Evolutionary conservation across 2,888 invertebrate genomes (phyloP), one percentile per base, ranked within the genome.

Genomic region (Dioctria linearis): DNA sequence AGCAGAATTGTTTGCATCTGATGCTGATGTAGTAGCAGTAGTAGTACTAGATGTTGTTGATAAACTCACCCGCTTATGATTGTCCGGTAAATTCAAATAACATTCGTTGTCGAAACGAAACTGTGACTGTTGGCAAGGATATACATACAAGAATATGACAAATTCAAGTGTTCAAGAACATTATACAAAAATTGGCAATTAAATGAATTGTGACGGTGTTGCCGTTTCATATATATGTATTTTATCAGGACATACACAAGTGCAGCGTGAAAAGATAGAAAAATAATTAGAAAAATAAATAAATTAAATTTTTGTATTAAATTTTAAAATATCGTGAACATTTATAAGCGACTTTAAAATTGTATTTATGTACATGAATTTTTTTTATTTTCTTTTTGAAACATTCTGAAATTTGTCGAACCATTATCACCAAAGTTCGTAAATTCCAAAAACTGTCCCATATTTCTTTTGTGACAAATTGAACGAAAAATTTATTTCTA

Each of bases 21-120:
- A 81, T 75, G 83, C 81, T 79, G 82, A 81, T 75, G 82, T 78
- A 83, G 78, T 81, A 82, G 78, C 83, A 84, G 86, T 82, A 84
- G 85, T 80, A 69, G 82, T 78, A 83, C 73, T 81, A 83, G 83
- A 75, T 82, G 83, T 82, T 83, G 84, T 82, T 82, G 83, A 73
- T 82, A 84, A 90, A 95, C 95, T 96, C 95, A 98, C 98, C 96
- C 97, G 94, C 93, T 96, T 97, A 92, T 98, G 97, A 92, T 97
- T 97, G 92, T 98, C 98, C 90, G 97, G 97, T 88, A 98, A 93
- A 91, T 95, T 96, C 91, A 97, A 93, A 92, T 96, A 96, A 92
- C 97, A 98, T 93, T 99, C 99, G 92, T 98, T 98, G 93, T 99
- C 99, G 92, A 99, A 99, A 90, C 98, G 95, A 92, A 99, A 99